These are phyloP conservation scores for Miltochrista miniata DNA, from an alignment of 2,888 invertebrate genomes.

Conservation along the genomic window DNA sequence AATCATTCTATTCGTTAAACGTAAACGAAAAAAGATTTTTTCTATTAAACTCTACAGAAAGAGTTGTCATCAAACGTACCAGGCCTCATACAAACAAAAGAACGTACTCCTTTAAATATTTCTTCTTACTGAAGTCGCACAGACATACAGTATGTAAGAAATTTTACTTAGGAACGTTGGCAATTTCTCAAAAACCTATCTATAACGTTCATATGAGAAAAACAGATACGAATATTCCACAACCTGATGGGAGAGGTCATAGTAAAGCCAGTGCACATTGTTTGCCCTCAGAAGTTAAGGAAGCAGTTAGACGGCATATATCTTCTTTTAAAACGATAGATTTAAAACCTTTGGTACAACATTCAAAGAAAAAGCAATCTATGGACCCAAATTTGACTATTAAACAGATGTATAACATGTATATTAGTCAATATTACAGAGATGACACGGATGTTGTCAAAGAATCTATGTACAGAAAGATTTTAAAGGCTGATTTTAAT, in stretches of 20 bases:
- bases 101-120: constrained; percentile 72
- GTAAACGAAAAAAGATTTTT: constrained; percentile 75
- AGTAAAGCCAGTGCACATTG: constrained; percentile 65
- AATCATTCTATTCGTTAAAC: constrained; percentile 71
- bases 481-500: constrained; percentile 72
- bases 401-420: constrained; percentile 72
- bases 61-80: constrained; percentile 58
- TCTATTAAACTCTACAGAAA: constrained; percentile 70
- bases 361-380: constrained; percentile 68
- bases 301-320: constrained; percentile 68
- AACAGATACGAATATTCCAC: constrained; percentile 72
- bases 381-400: constrained; percentile 59
- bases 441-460: constrained; percentile 59
- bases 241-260: constrained; percentile 71
- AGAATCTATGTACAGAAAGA: constrained; percentile 78
- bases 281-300: constrained; percentile 62
- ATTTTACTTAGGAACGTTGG: constrained; percentile 74
- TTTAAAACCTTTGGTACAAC: constrained; percentile 61
- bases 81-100: constrained; percentile 51
- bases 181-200: constrained; percentile 75
- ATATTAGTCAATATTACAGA: constrained; percentile 57
- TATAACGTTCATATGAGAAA: constrained; percentile 76
- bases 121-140: constrained; percentile 63
- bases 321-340: constrained; percentile 62
- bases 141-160: constrained; percentile 71